These are phyloP conservation scores for Cremastinae sp. DNA, from an alignment of 2,888 invertebrate genomes.

Conservation along the genomic window DNA sequence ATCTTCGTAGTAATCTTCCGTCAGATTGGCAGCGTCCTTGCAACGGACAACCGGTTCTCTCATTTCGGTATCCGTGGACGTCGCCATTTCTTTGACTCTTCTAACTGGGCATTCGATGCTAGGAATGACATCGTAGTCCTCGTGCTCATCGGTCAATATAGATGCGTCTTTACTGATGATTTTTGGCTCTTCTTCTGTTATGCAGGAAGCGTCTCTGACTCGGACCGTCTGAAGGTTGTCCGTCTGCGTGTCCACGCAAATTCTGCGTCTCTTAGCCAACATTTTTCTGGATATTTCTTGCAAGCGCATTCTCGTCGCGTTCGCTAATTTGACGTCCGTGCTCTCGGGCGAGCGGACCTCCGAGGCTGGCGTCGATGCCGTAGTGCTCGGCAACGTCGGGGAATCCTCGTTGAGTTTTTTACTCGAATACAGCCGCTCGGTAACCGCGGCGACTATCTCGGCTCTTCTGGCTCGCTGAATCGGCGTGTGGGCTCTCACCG, in stretches of 20 bases:
- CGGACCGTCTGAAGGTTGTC: constrained; percentile 70
- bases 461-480: constrained; percentile 82
- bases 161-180: constrained; percentile 67
- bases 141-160: constrained; percentile 74
- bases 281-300: constrained; percentile 77
- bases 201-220: constrained; percentile 69
- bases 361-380: constrained; percentile 61
- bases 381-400: constrained; percentile 44
- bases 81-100: constrained; percentile 75
- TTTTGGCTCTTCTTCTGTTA: constrained; percentile 69
- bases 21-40: constrained; percentile 71
- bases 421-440: constrained; percentile 85
- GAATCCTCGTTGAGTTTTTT: constrained; percentile 71
- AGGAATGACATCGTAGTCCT: constrained; percentile 58
- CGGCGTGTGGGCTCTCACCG: constrained; percentile 67
- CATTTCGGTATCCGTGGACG: constrained; percentile 69
- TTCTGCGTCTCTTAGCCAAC: constrained; percentile 74
- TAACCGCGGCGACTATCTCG: constrained; percentile 87
- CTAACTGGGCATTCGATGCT: constrained; percentile 56
- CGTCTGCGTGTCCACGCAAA: constrained; percentile 76
- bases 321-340: constrained; percentile 69
- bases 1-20: constrained; percentile 69
- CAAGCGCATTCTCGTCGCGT: constrained; percentile 72
- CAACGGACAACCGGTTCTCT: constrained; percentile 61
- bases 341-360: constrained; percentile 71